These are phyloP conservation scores for Albula glossodonta DNA, from an alignment of 2,113 vertebrate species.

Conservation along the genomic window DNA sequence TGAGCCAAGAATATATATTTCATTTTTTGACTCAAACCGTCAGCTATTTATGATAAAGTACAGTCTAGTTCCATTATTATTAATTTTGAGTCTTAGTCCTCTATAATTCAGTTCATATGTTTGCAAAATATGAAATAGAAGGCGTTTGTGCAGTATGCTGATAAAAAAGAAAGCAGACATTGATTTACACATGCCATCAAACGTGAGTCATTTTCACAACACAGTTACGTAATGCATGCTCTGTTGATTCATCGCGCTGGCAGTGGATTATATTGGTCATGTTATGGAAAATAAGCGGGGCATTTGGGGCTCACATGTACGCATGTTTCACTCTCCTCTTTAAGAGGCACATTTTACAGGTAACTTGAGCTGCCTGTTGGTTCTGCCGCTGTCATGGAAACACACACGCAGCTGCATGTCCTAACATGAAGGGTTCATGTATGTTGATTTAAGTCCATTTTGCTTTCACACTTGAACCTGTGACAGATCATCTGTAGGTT, in stretches of 20 bases:
- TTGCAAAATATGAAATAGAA: background rate
- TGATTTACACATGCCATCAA: background rate
- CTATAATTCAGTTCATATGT: background rate
- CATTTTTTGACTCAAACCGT: background rate
- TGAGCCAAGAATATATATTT: background rate
- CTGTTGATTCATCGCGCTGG: background rate
- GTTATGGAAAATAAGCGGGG: background rate
- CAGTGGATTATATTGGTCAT: background rate
- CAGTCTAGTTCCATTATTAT: too few species aligned
- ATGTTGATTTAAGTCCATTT: background rate
- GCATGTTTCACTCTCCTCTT: background rate
- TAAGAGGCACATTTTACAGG: background rate
- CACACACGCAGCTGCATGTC: background rate
- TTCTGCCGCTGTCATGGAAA: background rate
- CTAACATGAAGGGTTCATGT: slow-evolving; percentile 3
- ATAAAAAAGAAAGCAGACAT: background rate
- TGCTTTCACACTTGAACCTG: background rate
- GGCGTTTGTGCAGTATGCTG: background rate
- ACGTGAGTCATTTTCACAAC: background rate
- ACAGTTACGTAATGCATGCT: background rate
- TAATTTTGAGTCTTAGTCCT: background rate
- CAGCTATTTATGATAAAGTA: too few species aligned
- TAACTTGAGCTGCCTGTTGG: background rate
- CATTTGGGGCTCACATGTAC: background rate
- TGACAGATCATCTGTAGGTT: background rate